A percentile compares a stretch with the other conserved stretches of the same genome.
Conservation (phyloP, 2,888 invertebrate genomes). For the Iselma pallidipennis region DNA sequence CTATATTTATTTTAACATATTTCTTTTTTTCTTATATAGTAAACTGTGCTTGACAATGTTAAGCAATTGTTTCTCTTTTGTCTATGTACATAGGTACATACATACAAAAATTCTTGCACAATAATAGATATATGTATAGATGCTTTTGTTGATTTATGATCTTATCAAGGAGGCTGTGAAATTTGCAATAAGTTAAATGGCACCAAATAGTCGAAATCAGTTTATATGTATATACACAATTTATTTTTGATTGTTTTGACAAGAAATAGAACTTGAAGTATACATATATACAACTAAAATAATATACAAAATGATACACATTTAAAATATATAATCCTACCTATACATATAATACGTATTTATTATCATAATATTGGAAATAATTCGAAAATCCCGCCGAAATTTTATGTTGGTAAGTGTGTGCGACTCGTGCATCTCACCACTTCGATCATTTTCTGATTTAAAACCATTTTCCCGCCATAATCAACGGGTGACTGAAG, state of each 20-base stretch:
- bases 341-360: not conserved
- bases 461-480: too few species aligned
- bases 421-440: too few species aligned
- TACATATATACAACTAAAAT: not conserved
- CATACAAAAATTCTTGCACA: not conserved
- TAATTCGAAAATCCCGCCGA: too few species aligned
- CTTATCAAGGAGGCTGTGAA: not conserved
- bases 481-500: too few species aligned
- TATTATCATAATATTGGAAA: too few species aligned
- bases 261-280: not conserved
- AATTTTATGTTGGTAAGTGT: not conserved
- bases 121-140: not conserved
- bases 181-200: not conserved
- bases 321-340: too few species aligned
- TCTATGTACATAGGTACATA: not conserved
- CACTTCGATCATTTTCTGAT: too few species aligned
- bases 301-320: not conserved
- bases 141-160: too few species aligned
- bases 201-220: not conserved
- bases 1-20: not conserved
- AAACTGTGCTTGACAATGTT: not conserved
- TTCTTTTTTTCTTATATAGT: not conserved
- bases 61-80: not conserved
- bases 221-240: not conserved
- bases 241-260: not conserved